Conservation (phyloP, 2,113 vertebrate genomes). For the Cromileptes altivelis region DNA sequence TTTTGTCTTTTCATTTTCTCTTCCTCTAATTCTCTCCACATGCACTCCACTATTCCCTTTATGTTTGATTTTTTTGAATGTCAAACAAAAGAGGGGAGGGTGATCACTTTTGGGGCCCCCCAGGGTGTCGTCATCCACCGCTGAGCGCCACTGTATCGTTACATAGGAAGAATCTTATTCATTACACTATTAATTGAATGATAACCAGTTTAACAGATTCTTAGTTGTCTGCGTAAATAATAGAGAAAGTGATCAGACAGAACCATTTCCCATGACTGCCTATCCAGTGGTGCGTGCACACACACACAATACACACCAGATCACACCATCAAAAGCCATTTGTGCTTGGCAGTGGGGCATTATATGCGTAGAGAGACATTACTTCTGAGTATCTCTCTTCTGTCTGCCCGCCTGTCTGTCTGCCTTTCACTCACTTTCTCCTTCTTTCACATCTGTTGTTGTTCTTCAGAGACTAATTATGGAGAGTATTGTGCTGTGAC, state of each 20-base stretch:
- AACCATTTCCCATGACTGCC: conserved; percentile 12
- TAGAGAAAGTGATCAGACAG: conserved; percentile 7
- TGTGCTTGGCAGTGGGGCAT: conserved; percentile 44
- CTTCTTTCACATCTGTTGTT: conserved; percentile 74
- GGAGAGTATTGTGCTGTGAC: conserved; percentile 77
- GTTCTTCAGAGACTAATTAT: conserved; percentile 83
- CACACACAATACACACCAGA: conserved; percentile 6
- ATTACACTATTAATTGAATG: background rate
- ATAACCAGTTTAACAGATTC: background rate
- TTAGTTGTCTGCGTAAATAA: background rate
- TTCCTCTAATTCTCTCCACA: too few species aligned
- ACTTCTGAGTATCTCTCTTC: conserved; percentile 29
- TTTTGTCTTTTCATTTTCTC: too few species aligned
- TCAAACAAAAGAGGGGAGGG: too few species aligned
- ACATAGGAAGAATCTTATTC: too few species aligned
- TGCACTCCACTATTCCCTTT: too few species aligned
- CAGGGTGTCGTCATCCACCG: too few species aligned
- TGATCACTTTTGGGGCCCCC: too few species aligned
- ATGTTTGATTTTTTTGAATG: too few species aligned
- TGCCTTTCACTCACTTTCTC: conserved; percentile 25
- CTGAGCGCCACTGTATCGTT: too few species aligned
- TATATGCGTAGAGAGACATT: conserved; percentile 30
- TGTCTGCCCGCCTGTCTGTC: conserved; percentile 33
- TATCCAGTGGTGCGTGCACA: background rate
- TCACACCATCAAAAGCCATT: conserved; percentile 44